Base-by-base conservation (phyloP, 1,140 invertebrate species). In the Caenorhabditis briggsae region DNA sequence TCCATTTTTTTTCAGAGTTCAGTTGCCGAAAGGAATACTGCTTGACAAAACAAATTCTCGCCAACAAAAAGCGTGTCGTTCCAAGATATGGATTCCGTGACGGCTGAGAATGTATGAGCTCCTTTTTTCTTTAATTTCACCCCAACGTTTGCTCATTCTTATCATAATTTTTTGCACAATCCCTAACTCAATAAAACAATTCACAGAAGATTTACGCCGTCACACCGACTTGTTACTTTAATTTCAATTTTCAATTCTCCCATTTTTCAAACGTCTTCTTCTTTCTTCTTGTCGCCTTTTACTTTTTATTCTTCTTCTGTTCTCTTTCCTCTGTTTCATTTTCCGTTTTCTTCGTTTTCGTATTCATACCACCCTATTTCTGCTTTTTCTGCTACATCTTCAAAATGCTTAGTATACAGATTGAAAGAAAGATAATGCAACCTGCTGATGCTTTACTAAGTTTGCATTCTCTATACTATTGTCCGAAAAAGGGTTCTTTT, bases 1-100 rank as follows among this genome's bases (percentile, higher is more conserved):
- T 25, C 9, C 33, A 33, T 20, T 48, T 61, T 33, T 43, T 55
- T 85, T 53, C 84, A 85, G 84, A 85, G 84, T 85, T 43, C 61
- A 85, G 50, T 64, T 85, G 78, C 65, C 84, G 58, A 78, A 86
- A 78, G 65, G 84, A 86, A 61, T 86, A 53, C 59, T 86, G 33
- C 65, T 86, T 6, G 46, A 78, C 70, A 78, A 50, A 78, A 78
- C 70, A 78, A 78, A 78, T 78, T 53, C 12, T 78, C 70, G 46
- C 70, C 70, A 23, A 78, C 70, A 20, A 78, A 78, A 78, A 50
- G 70, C 46, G 70, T 78, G 70, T 78, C 70, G 70, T 78, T 78
- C 70, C 46, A 50, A 78, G 46, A 78, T 78, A 78, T 78, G 70
- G 70, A 78, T 78, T 78, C 70, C 20, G 18, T 78, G 70, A 78